Evolutionary conservation across 1,140 invertebrate genomes (phyloP), one percentile per base, ranked within the genome.

Genomic region (Dreissena rostriformis): DNA sequence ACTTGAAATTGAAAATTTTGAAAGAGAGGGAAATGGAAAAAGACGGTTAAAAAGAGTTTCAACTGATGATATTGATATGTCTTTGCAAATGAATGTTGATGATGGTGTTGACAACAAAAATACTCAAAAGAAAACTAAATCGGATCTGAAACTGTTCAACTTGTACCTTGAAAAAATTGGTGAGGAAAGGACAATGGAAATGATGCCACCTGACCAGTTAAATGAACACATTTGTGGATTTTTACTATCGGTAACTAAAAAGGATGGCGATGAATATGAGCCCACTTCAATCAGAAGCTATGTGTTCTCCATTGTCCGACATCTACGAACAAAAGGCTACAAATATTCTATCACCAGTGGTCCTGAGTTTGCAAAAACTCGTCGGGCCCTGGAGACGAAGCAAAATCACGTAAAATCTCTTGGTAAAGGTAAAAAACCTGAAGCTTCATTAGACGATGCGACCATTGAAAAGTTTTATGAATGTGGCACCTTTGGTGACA

Each of bases 21-120:
- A n/a, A n/a, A n/a, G n/a, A n/a, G n/a, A n/a, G n/a, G n/a, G n/a
- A n/a, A n/a, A n/a, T n/a, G n/a, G n/a, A n/a, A n/a, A n/a, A n/a
- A n/a, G n/a, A n/a, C n/a, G n/a, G n/a, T n/a, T n/a, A n/a, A n/a
- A n/a, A n/a, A n/a, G n/a, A n/a, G n/a, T n/a, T n/a, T n/a, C n/a
- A n/a, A n/a, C n/a, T n/a, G n/a, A n/a, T n/a, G n/a, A n/a, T n/a
- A n/a, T n/a, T n/a, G n/a, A n/a, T n/a, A n/a, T n/a, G n/a, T n/a
- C n/a, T n/a, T n/a, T n/a, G n/a, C n/a, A n/a, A n/a, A n/a, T n/a
- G n/a, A n/a, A n/a, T n/a, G n/a, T n/a, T n/a, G n/a, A n/a, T n/a
- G n/a, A n/a, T n/a, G n/a, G n/a, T n/a, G n/a, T n/a, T n/a, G 75
- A 66, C 1, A 77, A 77, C 29, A 77, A 77, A 77, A 77, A 61